phyloP scores from a whole-genome alignment of 2,888 invertebrate genomes.

The Polylopha cassiicola region DNA sequence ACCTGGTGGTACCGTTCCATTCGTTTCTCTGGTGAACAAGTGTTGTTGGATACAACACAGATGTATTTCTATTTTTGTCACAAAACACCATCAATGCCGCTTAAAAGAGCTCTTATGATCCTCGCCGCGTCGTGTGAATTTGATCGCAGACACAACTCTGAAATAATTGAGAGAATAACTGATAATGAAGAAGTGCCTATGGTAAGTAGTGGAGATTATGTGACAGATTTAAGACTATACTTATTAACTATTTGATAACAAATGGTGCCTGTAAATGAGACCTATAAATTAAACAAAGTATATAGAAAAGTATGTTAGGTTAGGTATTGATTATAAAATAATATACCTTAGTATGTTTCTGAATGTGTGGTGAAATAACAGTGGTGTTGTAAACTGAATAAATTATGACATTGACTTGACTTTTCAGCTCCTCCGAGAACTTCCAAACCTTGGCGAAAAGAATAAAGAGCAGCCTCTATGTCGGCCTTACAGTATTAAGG shows the following conservation, averaged over 20 bases:
- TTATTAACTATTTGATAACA: too few species aligned
- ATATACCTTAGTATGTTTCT: too few species aligned
- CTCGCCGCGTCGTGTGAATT: conserved; percentile 98
- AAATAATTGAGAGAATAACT: conserved; percentile 93
- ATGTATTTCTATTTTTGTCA: conserved; percentile 97
- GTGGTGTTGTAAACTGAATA: too few species aligned
- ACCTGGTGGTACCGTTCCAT: conserved; percentile 99
- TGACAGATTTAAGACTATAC: too few species aligned
- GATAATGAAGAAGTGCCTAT: conserved; percentile 96
- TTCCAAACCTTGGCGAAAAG: conserved; percentile 95
- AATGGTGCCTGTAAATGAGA: too few species aligned
- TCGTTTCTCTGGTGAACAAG: conserved; percentile 97
- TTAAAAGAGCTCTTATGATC: conserved; percentile 97
- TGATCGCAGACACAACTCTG: conserved; percentile 94
- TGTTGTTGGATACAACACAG: conserved; percentile 96
- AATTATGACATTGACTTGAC: too few species aligned
- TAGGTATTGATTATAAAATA: too few species aligned
- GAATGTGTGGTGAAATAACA: too few species aligned
- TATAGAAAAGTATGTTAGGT: too few species aligned
- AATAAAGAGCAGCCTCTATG: conserved; percentile 97
- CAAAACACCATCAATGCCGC: conserved; percentile 95
- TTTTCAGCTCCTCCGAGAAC: conserved; percentile 88
- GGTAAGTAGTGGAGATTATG: conserved; percentile 80
- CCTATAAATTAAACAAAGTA: too few species aligned
- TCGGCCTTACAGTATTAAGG: conserved; percentile 93